Conservation (phyloP, 2,888 invertebrate genomes). For the Hetaerina titia region DNA sequence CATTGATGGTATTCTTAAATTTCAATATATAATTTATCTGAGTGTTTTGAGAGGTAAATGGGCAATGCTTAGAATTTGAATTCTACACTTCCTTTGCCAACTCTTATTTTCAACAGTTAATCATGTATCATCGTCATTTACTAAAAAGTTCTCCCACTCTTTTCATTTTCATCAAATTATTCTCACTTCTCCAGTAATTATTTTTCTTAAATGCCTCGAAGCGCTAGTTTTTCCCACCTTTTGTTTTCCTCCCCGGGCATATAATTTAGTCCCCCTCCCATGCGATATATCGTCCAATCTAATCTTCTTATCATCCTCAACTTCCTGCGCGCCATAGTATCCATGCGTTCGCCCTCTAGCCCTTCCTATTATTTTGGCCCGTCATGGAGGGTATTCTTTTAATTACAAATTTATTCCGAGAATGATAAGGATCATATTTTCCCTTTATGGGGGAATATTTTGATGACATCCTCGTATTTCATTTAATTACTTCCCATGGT, state of each 20-base stretch:
- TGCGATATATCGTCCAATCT: background rate
- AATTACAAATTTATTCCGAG: background rate
- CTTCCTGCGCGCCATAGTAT: background rate
- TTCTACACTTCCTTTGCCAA: too few species aligned
- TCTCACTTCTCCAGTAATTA: background rate
- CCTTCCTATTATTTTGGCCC: background rate
- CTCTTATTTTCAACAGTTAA: too few species aligned
- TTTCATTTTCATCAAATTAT: background rate
- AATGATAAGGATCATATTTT: background rate
- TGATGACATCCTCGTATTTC: background rate
- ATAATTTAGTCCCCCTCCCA: background rate
- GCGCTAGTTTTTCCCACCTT: background rate
- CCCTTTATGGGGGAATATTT: background rate
- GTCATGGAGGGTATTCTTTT: background rate
- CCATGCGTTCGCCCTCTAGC: background rate
- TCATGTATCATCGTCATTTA: too few species aligned
- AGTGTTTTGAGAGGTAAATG: too few species aligned
- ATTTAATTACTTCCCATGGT: background rate
- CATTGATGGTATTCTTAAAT: too few species aligned
- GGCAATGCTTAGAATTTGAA: too few species aligned
- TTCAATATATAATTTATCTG: too few species aligned
- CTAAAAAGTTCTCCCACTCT: background rate
- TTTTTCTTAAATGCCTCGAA: constrained; percentile 18
- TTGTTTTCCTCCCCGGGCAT: background rate
- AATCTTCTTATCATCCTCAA: background rate